Evolutionary conservation across 2,113 vertebrate species (phyloP), one percentile per base, ranked within the genome.

Genomic region (Seriola rivoliana): DNA sequence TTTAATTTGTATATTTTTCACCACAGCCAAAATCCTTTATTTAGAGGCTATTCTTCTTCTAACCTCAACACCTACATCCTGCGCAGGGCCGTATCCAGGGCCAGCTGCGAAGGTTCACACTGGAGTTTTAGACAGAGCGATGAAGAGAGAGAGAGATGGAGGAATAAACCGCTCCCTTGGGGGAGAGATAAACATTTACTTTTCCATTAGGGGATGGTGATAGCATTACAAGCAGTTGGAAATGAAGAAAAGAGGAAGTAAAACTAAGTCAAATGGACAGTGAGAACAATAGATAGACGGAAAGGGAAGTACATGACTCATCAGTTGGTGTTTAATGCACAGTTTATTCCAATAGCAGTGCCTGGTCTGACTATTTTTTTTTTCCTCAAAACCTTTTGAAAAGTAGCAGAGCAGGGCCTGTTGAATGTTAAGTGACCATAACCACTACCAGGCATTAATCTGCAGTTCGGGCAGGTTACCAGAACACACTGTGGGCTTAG

Each of bases 131-230:
- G 87, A 91, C 83, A 71, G 62, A 70, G 85, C 16, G 78, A 50
- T 67, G 71, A 75, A 79, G 12, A 46, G 13, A 57, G 54, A 73
- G 67, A 80, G 85, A 88, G 67, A 77, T 19, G 25, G 57, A 68
- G 64, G 86, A 85, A 88, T 88, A 87, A 85, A 91, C 34, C 29
- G 14, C 72, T 90, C 85, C 88, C 75, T 75, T 50, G 69, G 60
- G 85, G 82, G 32, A 83, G 80, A 90, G 84, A 91, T 90, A 91
- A 94, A 94, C 92, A 93, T 94, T 92, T 90, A 88, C 89, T 92
- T 91, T 92, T 86, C 84, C 80, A 48, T 40, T 79, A 93, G 79
- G 83, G 66, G 74, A 86, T 79, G 85, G 72, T 44, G 21, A 60
- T 64, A 80, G 82, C 55, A 19, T 85, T 85, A 50, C 66, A 54